Evolutionary conservation across 2,888 invertebrate genomes (phyloP).

Genomic region (Drosophila sordidula): DNA sequence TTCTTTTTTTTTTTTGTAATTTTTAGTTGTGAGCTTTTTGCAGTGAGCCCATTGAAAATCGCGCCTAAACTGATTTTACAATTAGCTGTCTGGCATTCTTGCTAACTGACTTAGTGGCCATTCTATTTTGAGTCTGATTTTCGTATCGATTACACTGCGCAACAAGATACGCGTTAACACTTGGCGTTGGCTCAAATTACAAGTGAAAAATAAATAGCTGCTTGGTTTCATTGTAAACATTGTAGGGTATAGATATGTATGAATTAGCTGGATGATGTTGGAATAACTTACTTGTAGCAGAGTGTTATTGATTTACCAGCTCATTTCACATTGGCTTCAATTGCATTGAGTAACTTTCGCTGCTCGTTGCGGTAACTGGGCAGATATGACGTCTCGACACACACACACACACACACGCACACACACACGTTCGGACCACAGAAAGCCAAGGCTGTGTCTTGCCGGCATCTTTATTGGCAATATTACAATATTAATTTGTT

Average conservation of each 20-base stretch:
- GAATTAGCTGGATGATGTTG: no score
- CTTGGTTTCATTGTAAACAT: neutral
- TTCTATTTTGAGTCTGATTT: constrained; percentile 80
- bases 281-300: constrained; percentile 14
- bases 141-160: constrained; percentile 77
- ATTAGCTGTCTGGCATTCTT: constrained; percentile 75
- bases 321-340: constrained; percentile 62
- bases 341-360: constrained; percentile 75
- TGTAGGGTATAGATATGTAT: neutral
- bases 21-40: constrained; percentile 57
- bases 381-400: constrained; percentile 40
- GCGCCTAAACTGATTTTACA: constrained; percentile 82
- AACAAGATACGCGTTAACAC: constrained; percentile 8
- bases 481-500: constrained; percentile 71
- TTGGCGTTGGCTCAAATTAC: no score
- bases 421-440: constrained; percentile 27
- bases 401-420: constrained; percentile 6
- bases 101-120: constrained; percentile 82
- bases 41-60: constrained; percentile 75
- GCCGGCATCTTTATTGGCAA: constrained; percentile 53
- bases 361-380: constrained; percentile 35
- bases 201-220: neutral
- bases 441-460: constrained; percentile 10
- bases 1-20: constrained; percentile 15
- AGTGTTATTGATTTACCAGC: constrained; percentile 64